These are phyloP conservation scores for Catharus ustulatus DNA, from an alignment of 2,797 vertebrate species.

Conservation along the genomic window DNA sequence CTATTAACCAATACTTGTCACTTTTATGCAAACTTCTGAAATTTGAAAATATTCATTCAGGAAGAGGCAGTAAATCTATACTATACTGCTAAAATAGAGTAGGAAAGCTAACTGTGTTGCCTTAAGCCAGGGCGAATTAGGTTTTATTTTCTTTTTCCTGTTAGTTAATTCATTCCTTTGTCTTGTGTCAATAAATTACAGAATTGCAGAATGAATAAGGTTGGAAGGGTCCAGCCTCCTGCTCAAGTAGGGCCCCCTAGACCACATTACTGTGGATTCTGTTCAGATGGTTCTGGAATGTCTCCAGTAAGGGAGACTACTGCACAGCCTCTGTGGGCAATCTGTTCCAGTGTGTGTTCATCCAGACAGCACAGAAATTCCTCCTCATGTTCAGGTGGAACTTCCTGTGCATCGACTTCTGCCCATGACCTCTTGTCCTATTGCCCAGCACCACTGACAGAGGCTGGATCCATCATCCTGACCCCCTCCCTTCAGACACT, in stretches of 20 bases:
- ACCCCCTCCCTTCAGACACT: neutral
- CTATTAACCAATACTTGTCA: neutral
- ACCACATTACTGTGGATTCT: neutral
- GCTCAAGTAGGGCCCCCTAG: neutral
- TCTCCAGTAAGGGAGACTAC: neutral
- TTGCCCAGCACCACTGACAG: accelerated
- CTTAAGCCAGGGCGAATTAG: neutral
- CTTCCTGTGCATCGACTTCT: neutral
- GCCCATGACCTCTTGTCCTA: neutral
- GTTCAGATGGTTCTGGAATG: neutral
- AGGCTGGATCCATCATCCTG: accelerated
- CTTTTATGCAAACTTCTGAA: neutral
- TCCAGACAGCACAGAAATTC: neutral
- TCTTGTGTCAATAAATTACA: neutral
- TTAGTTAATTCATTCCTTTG: neutral
- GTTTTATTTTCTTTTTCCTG: neutral
- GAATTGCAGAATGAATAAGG: neutral
- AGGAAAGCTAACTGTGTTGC: neutral
- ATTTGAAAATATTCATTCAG: neutral
- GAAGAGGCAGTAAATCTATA: neutral
- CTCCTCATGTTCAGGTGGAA: neutral
- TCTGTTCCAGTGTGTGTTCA: neutral
- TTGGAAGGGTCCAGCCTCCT: neutral
- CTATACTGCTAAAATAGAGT: neutral
- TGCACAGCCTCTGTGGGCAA: neutral